These are phyloP conservation scores for Sturnira hondurensis DNA, from an alignment of 2,113 vertebrate species.

Conservation along the genomic window DNA sequence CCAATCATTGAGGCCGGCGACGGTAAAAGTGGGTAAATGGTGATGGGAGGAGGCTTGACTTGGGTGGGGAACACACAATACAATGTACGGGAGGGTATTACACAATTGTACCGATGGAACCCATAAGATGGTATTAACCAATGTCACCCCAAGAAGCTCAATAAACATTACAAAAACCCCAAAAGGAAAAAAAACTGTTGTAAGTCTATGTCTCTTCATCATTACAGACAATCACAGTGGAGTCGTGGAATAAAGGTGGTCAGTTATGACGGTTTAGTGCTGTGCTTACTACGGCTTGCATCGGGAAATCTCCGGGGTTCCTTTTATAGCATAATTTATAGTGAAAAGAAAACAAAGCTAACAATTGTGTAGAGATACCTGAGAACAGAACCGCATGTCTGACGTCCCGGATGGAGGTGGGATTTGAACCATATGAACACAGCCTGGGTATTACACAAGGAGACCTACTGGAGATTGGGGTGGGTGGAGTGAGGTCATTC, in stretches of 20 bases:
- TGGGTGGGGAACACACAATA: neutral
- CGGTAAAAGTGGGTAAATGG: neutral
- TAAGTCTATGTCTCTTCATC: neutral
- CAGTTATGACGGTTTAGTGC: fast-evolving
- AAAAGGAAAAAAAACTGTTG: fast-evolving
- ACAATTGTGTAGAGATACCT: fast-evolving
- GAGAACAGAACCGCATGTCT: neutral
- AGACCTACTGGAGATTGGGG: too few relatives aligned
- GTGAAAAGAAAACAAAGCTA: neutral
- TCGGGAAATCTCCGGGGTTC: neutral
- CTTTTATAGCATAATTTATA: neutral
- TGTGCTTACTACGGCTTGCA: fast-evolving
- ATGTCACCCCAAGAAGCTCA: neutral
- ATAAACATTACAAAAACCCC: neutral
- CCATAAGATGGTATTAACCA: neutral
- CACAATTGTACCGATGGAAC: neutral
- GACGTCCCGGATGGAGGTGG: fast-evolving
- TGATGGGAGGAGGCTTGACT: neutral
- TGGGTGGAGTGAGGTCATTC: too few relatives aligned
- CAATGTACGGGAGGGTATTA: neutral
- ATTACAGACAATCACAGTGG: neutral
- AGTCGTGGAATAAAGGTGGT: neutral
- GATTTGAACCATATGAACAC: neutral
- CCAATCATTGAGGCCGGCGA: neutral
- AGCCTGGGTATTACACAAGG: fast-evolving